These are phyloP conservation scores for Dioctria linearis DNA, from an alignment of 2,888 invertebrate genomes.

Conservation along the genomic window DNA sequence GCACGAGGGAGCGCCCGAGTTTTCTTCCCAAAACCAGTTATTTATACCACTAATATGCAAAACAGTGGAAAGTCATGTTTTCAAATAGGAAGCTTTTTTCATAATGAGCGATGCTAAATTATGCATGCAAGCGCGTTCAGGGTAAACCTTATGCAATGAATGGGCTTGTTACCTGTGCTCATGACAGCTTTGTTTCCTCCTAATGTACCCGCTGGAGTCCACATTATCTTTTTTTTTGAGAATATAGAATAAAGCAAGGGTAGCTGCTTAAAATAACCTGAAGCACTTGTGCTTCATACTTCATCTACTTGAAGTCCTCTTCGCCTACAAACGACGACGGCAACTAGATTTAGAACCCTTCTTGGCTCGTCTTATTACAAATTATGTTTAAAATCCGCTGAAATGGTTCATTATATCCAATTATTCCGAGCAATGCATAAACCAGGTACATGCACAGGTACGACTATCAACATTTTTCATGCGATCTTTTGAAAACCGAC, in stretches of 20 bases:
- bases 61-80: conserved; percentile 15
- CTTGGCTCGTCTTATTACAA: conserved; percentile 8
- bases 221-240: conserved; percentile 1
- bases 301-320: conserved; percentile 13
- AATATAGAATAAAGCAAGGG: conserved; percentile 16
- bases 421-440: neutral
- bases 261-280: conserved; percentile 29
- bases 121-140: conserved; percentile 28
- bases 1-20: neutral
- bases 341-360: neutral
- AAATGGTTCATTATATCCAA: conserved; percentile 37
- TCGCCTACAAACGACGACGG: neutral
- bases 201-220: conserved; percentile 20
- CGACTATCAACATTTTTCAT: no score
- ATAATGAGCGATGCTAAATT: conserved; percentile 23
- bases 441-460: no score
- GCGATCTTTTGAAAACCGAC: no score
- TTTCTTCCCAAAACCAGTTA: neutral
- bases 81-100: conserved; percentile 8
- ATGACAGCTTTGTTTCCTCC: conserved; percentile 5
- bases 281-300: conserved; percentile 19
- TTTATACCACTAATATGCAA: conserved; percentile 30
- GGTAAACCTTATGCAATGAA: conserved; percentile 1
- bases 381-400: conserved; percentile 29
- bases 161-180: conserved; percentile 35